Conservation (phyloP, 2,113 vertebrate species). For the Varanus salvator region DNA sequence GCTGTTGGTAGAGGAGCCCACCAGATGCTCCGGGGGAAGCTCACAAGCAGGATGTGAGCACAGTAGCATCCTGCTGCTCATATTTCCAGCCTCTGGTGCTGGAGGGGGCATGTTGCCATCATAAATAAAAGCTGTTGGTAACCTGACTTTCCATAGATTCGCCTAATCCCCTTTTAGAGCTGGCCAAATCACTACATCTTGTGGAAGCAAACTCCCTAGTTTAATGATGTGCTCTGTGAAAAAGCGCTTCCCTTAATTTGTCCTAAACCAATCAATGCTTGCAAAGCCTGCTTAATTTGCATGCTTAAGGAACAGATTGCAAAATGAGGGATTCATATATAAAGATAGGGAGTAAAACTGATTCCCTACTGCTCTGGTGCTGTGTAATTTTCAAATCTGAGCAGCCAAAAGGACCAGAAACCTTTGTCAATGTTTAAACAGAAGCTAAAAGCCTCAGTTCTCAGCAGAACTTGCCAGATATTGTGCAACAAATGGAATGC, state of each 20-base stretch:
- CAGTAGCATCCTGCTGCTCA: not conserved
- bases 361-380: not conserved
- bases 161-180: no score
- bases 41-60: not conserved
- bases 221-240: no score
- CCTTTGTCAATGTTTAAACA: not conserved
- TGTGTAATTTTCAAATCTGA: not conserved
- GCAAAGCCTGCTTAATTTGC: not conserved
- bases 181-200: no score
- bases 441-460: not conserved
- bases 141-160: no score
- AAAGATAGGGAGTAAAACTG: not conserved
- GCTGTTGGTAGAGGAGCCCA: no score
- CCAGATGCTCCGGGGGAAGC: not conserved
- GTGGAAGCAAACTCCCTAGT: no score
- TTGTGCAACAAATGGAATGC: not conserved
- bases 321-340: not conserved
- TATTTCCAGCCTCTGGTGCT: not conserved
- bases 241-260: no score
- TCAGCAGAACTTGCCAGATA: not conserved
- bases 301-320: not conserved
- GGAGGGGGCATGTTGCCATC: no score
- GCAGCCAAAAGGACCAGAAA: not conserved
- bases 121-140: no score
- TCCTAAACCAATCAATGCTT: not conserved